Base-by-base conservation (phyloP, 1,140 invertebrate genomes). In the Lasioglossum albipes region DNA sequence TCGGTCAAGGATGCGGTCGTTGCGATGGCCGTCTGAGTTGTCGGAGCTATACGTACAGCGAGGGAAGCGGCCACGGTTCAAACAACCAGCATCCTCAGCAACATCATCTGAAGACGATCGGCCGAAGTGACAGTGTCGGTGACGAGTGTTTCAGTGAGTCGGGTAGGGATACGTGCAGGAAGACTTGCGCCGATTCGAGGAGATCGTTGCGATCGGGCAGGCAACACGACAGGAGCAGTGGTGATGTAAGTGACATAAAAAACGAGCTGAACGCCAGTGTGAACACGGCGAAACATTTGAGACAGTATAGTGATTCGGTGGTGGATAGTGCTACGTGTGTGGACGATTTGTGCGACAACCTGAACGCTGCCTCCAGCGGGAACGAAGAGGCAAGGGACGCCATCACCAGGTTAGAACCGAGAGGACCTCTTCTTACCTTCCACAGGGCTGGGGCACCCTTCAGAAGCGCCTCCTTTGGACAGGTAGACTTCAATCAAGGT, bases 401-500 rank as follows among this genome's bases (percentile, higher is more conserved):
- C 6, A 27, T 92, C 18, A 82, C 88, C 10, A 88, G 89, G 57
- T 67, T 91, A 81, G 91, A 94, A 91, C 88, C 93, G 86, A 88
- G 94, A 89, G 85, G 92, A 89, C 61, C 92, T 86, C 87, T 89
- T 65, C 83, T 87, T n/a, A 83, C 79, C 69, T 89, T 82, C 82
- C 91, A 87, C 31, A 86, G 84, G 64, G 68, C 82, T 61, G 84
- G 89, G 66, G 69, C 84, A 57, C 95, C 96, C 5, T 96, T 96
- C 84, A 94, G 97, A 42, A 97, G 96, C 87, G 96, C 97, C 7
- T 97, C 97, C 13, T 97, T 97, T 87, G 97, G 97, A 0, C 97
- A 97, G 91, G 96, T 97, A 61, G 96, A 97, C 89, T 96, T 95
- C 85, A 85, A 87, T 85, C 90, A 91, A 86, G 91, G 92, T 93